A percentile compares a stretch with the other conserved stretches of the same genome.
Conservation (phyloP, 2,797 vertebrate species). For the Poecilia wingei region DNA sequence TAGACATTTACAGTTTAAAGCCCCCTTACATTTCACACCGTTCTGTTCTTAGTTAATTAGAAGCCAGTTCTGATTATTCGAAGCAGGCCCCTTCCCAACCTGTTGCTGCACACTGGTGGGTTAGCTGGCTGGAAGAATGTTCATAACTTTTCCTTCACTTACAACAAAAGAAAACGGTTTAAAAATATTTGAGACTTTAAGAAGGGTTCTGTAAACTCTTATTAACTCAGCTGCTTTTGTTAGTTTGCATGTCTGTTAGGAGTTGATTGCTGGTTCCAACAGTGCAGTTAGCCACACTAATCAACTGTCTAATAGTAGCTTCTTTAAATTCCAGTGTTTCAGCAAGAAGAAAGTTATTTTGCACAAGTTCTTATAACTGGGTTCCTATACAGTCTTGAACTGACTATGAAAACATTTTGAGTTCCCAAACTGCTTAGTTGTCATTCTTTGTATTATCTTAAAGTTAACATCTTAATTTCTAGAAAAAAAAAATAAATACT, state of each 20-base stretch:
- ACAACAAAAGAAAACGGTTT: background rate
- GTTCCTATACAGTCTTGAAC: background rate
- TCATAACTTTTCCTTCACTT: background rate
- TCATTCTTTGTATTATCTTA: background rate
- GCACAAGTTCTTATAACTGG: background rate
- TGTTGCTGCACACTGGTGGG: background rate
- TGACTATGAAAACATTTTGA: background rate
- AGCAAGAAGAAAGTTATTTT: background rate
- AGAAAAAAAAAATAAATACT: background rate
- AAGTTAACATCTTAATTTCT: background rate
- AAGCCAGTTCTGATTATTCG: background rate
- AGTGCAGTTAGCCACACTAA: background rate
- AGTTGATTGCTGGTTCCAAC: background rate
- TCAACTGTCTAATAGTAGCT: background rate
- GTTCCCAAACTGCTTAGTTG: background rate
- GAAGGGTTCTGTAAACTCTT: background rate
- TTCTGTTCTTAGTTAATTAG: background rate
- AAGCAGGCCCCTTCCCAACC: background rate
- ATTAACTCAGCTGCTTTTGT: background rate
- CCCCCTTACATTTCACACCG: background rate
- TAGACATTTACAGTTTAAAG: background rate
- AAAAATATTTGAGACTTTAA: background rate
- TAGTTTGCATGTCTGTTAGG: background rate
- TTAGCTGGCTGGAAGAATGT: background rate
- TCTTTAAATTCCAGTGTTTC: background rate